Percentiles rank a stretch among this genome's conserved stretches.
Evolutionary conservation across 2,888 invertebrate species (phyloP).

Genomic region (Dendrolimus pini): DNA sequence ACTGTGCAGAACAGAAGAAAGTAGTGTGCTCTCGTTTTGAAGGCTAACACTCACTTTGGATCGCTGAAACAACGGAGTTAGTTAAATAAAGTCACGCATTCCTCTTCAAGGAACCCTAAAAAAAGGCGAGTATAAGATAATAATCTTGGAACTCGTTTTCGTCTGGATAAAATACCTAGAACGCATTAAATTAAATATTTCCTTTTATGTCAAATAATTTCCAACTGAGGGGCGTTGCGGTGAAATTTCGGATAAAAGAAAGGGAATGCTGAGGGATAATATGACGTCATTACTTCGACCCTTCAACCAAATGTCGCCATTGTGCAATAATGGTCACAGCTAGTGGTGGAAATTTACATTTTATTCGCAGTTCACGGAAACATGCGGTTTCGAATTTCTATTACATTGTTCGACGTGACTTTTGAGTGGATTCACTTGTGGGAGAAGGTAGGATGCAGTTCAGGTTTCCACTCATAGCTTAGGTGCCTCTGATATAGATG

Average conservation of each 20-base stretch:
- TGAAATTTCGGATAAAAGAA: background rate
- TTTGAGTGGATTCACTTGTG: no score
- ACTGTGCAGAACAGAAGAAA: no score
- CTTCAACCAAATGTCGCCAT: slow-evolving; percentile 31
- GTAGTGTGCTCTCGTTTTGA: no score
- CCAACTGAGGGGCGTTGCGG: background rate
- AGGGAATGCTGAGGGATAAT: background rate
- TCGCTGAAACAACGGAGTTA: no score
- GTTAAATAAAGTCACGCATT: no score
- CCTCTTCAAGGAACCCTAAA: background rate
- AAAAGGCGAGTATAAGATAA: background rate
- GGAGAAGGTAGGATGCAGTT: no score
- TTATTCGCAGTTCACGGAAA: slow-evolving; percentile 15
- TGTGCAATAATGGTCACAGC: slow-evolving; percentile 36
- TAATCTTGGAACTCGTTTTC: background rate
- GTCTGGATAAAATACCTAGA: background rate
- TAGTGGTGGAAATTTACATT: slow-evolving; percentile 30
- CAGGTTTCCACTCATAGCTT: no score
- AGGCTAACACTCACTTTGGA: no score
- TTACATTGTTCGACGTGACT: background rate
- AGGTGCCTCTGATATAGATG: no score
- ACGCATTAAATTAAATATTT: background rate
- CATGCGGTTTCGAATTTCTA: slow-evolving; percentile 5
- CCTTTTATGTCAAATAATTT: background rate
- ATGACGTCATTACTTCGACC: slow-evolving; percentile 11